Base-by-base conservation (phyloP, 1,140 invertebrate genomes). In the Neodiprion virginianus region DNA sequence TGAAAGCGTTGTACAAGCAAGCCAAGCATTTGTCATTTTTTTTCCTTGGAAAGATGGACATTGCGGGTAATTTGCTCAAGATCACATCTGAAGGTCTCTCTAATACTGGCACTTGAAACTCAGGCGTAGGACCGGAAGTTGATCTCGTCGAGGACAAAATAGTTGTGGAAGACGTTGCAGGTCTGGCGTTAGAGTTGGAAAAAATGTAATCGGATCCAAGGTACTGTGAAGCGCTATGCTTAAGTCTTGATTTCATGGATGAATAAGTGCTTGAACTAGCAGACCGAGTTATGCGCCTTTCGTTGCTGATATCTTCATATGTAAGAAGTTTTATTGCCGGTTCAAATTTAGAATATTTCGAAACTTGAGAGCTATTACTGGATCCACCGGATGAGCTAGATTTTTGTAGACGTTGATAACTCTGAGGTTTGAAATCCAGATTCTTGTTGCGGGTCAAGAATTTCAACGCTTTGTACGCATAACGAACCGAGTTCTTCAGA, bases 1-100 rank as follows among this genome's bases (percentile, higher is more conserved):
- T 65, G 0, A 78, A 74, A 17, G 78, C 69, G 47, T 80, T 82
- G 17, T 76, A 72, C 14, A 83, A 72, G 71, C 83, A 84, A 53
- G 78, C 73, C 4, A 83, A 68, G 72, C 83, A 84, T 12, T 73
- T 86, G 50, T 88, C 87, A 3, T 74, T 48, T 9, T 81, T 82
- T 53, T 73, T 81, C 75, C 86, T 80, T 0, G 71, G 73, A 72
- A 66, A 82, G 65, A 21, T 69, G 11, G 21, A 47, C 17, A 71
- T 69, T 14, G 49, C 11, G 11, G 78, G 78, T 47, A 79, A 75
- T 23, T 67, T 74, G 28, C 61, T 40, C 7, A 79, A 23, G 14
- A 40, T 48, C 8, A 69, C 48, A 14, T 8, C 21, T 48, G 21
- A 71, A 7, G 23, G 23, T 40, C 48, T 71, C 48, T 11, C 7